Conservation (phyloP, 2,113 vertebrate genomes). For the Crypturellus undulatus region DNA sequence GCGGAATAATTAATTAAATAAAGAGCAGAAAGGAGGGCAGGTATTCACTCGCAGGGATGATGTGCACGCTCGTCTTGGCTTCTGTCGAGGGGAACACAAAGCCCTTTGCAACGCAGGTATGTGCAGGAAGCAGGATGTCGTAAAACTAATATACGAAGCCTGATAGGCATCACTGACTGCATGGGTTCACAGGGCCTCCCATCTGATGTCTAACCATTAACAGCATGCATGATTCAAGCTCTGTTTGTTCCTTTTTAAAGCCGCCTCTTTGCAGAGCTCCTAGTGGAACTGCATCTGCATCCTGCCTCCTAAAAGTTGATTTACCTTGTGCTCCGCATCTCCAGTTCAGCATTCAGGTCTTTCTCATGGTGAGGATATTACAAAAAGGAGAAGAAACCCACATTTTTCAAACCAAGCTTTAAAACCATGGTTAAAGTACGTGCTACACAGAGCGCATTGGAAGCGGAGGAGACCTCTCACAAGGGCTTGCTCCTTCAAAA, state of each 20-base stretch:
- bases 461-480: neutral
- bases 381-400: neutral
- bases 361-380: neutral
- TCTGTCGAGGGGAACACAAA: slow-evolving; percentile 18
- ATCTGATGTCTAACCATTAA: slow-evolving; percentile 37
- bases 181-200: neutral
- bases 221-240: neutral
- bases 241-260: neutral
- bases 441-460: fast-evolving
- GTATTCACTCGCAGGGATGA: neutral
- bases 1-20: slow-evolving; percentile 42
- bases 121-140: neutral
- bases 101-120: neutral
- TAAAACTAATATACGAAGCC: slow-evolving; percentile 25
- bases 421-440: neutral
- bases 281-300: neutral
- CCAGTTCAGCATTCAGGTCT: neutral
- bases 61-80: neutral
- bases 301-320: neutral
- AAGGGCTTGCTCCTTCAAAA: neutral
- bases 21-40: neutral
- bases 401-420: neutral
- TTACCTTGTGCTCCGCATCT: neutral
- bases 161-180: neutral
- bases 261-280: neutral